Base-by-base conservation (phyloP, 2,888 invertebrate species). In the Dinocampus coccinellae region DNA sequence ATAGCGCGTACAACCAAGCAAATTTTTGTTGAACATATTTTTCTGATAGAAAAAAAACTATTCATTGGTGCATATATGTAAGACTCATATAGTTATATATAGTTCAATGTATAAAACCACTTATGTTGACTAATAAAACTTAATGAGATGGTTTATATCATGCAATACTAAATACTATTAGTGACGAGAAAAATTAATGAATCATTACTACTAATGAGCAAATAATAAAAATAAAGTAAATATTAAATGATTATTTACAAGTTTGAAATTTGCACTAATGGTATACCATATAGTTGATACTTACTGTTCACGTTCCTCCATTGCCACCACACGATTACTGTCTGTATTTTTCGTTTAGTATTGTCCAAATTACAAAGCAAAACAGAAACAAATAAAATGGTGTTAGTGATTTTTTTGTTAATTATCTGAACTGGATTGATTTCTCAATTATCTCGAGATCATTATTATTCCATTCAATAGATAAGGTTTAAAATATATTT, bases 261-360 rank as follows among this genome's bases (percentile, higher is more conserved):
- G 9, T 47, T 47, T n/a, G 9, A 2, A 16, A n/a, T 20, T 47
- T n/a, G 16, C 47, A 3, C 47, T 33, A 16, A 58, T 34, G 16
- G n/a, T 34, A 58, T 29, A 58, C 47, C 42, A 57, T 66, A 58
- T 77, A 68, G 75, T 70, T 68, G 75, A 79, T 88, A 94, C 94
- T 94, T 92, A 94, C 94, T 94, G 94, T 89, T 94, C 94, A 86
- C 94, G 91, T 89, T 94, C 94, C 89, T 94, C 94, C 91, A 94
- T 90, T 87, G 93, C 93, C 84, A 87, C 87, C 89, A 93, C 92
- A 79, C 93, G 92, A 89, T 92, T 93, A 91, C 92, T 93, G 90
- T 93, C 94, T 94, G 91, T 88, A 85, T 85, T 83, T 88, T 84
- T 87, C 84, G 87, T 88, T 87, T 86, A 84, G 84, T 86, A 88